These are phyloP conservation scores for Xestobium rufovillosum DNA, from an alignment of 2,888 invertebrate genomes.

Conservation along the genomic window DNA sequence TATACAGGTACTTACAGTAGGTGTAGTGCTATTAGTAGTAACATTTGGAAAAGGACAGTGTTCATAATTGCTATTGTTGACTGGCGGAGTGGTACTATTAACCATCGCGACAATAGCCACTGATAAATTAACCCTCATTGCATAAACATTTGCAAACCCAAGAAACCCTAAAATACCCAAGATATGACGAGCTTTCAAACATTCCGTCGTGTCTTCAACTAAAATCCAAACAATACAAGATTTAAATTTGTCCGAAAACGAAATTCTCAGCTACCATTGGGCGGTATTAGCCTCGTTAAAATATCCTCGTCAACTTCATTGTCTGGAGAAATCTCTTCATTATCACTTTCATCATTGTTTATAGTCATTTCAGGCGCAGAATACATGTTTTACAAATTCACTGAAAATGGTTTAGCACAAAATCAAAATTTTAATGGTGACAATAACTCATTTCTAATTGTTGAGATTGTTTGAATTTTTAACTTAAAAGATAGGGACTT, in stretches of 20 bases:
- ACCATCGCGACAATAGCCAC: conserved; percentile 96
- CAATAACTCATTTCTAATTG: too few species aligned
- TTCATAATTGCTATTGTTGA: conserved; percentile 53
- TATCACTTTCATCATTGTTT: conserved; percentile 24
- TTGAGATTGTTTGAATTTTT: too few species aligned
- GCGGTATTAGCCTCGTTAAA: conserved; percentile 39
- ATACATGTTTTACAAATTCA: neutral
- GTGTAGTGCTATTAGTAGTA: conserved; percentile 41
- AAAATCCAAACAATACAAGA: conserved; percentile 10
- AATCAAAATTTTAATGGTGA: too few species aligned
- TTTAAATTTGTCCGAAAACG: conserved; percentile 4
- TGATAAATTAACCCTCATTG: conserved; percentile 84
- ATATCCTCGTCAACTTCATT: conserved; percentile 40
- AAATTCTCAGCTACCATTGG: conserved; percentile 34
- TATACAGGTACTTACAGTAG: conserved; percentile 33
- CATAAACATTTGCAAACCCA: conserved; percentile 83
- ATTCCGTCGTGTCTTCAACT: conserved; percentile 57
- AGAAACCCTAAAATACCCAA: conserved; percentile 79
- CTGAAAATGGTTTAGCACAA: too few species aligned
- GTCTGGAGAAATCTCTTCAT: conserved; percentile 23
- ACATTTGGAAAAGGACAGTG: conserved; percentile 50
- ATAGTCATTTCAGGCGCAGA: conserved; percentile 8
- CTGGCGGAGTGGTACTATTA: conserved; percentile 56
- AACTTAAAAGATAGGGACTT: too few species aligned
- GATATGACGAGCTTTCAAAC: conserved; percentile 65